Base-by-base conservation (phyloP, 2,797 vertebrate species). In the Cuniculus paca region DNA sequence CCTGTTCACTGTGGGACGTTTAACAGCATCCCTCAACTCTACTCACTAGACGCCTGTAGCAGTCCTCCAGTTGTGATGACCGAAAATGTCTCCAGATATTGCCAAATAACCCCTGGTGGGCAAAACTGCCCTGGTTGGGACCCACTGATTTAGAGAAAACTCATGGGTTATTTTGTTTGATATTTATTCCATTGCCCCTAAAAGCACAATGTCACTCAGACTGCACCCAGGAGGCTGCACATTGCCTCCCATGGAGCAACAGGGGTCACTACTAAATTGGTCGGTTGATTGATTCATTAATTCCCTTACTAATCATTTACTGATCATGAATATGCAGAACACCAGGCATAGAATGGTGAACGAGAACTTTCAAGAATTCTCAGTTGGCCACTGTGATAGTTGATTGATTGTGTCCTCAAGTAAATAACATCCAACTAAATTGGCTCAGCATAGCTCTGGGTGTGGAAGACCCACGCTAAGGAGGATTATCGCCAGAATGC, bases 341-440 rank as follows among this genome's bases (percentile, higher is more conserved):
- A 42, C 20, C 17, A 83, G 65, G 8, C 22, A 60, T 31, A 24
- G 50, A 24, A 79, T 48, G 20, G 50, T 54, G 14, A 86, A 63
- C 8, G 19, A 87, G 93, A 81, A 79, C 70, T 48, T 90, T 52
- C 36, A 72, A 93, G 86, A 95, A 83, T 58, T 70, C 45, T 6
- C 60, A 9, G 11, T 36, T 60, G 77, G 72, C 28, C 22, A 72
- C 22, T 72, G 20, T 42, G 36, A 42, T 26, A 42, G 70, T 13
- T 72, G 39, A 72, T 42, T 72, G 20, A 72, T 72, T 72, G 36
- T 42, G 19, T 72, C 36, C 39, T 42, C 12, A 12, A 72, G 70
- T 72, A 42, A 72, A 72, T 42, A 42, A 72, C 4, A 42, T 39
- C 9, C 20, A 72, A 72, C 36, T 42, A 42, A 42, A 42, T 42